Conservation (phyloP, 2,113 vertebrate species). For the Crotalus tigris region DNA sequence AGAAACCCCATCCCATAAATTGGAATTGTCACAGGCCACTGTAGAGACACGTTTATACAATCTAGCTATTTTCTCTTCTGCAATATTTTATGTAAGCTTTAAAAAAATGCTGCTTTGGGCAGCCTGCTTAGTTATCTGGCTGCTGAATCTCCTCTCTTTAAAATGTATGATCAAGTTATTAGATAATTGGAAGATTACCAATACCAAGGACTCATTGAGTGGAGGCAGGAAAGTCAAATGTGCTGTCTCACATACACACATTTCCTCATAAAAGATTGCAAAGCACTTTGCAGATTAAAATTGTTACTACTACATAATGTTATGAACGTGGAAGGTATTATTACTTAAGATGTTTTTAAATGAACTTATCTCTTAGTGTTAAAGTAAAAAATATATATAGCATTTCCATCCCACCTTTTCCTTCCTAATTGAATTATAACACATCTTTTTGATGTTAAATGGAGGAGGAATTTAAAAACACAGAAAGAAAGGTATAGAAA, state of each 20-base stretch:
- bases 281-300: background rate
- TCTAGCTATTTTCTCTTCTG: conserved; percentile 26
- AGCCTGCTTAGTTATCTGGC: background rate
- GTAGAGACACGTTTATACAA: conserved; percentile 26
- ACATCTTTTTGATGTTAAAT: background rate
- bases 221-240: background rate
- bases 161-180: background rate
- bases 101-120: background rate
- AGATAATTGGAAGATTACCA: background rate
- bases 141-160: conserved; percentile 1
- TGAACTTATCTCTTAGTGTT: background rate
- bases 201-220: background rate
- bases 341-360: background rate
- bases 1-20: conserved; percentile 36
- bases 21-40: conserved; percentile 28
- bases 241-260: background rate
- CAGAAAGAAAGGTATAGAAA: background rate
- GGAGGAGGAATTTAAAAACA: background rate
- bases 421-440: background rate
- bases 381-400: background rate
- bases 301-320: background rate
- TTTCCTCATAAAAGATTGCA: background rate
- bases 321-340: background rate
- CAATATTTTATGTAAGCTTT: conserved; percentile 27
- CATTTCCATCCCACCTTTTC: background rate